Evolutionary conservation across 2,888 invertebrate genomes (phyloP), one percentile per base, ranked within the genome.

Genomic region (Perizoma affinitatum): DNA sequence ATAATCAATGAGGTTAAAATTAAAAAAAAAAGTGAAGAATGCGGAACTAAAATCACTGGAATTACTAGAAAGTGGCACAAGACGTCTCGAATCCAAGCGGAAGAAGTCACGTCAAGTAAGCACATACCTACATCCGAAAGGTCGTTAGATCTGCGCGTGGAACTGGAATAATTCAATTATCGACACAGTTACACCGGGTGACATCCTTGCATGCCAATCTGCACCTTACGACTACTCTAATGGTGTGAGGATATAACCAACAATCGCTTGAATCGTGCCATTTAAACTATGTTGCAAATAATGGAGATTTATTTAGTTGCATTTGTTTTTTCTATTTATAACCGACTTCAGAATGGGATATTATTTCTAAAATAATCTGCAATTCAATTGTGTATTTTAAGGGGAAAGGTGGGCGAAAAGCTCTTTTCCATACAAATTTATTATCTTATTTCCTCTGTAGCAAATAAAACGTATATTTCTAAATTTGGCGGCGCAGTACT

Each of bases 131-230:
- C 55, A 71, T 77, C 80, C 78, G 76, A 80, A 87, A 86, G 88
- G 87, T 85, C 84, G 87, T 86, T 86, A 87, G 87, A 86, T 79
- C 78, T 71, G 80, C 78, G 88, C 88, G 85, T 80, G 81, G 80
- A 76, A 73, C 76, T 83, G 83, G 83, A 82, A 87, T 88, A 88
- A 88, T 88, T 88, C 79, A 87, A 88, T 88, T 88, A 88, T 83
- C 73, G 73, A 78, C 71, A 79, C 75, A 74, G 80, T 78, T 83
- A 80, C 72, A 66, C 65, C 71, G 60, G 42, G 42, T 43, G 43
- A 59, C 50, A 46, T 49, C 34, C n/a, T 33, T 50, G 10, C 58
- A 63, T 45, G 56, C 65, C 58, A 63, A 54, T 57, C 42, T 53
- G 58, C 33, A 10, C 54, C 55, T 58, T 61, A 61, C 47, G 41